Base-by-base conservation (phyloP, 2,113 vertebrate species). In the Epinephelus fuscoguttatus region DNA sequence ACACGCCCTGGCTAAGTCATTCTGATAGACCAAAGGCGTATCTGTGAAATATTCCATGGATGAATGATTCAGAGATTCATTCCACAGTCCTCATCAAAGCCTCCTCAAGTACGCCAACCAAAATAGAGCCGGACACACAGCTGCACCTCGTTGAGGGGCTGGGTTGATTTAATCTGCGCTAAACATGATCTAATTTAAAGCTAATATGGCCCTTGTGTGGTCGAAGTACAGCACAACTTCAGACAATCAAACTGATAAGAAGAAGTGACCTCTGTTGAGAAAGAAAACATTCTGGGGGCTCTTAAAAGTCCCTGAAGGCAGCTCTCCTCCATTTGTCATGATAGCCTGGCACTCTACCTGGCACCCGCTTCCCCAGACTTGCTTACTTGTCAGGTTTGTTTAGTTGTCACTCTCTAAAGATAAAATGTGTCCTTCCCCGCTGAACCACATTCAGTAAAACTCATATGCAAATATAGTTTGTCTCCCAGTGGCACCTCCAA, bases 131-230 rank as follows among this genome's bases (percentile, higher is more conserved):
- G 86, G 91, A 95, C 84, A 70, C 84, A 82, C 92, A 94, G 88
- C 90, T 91, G 91, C 79, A 88, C 69, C 87, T 93, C 40, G 71
- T 93, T 94, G 89, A 78, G 88, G 69, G 70, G 62, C 23, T 76
- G 69, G 89, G 81, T 68, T 92, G 92, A 94, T 92, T 89, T 88
- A 92, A 93, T 94, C 91, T 86, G 89, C 72, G 89, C 88, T 92
- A 92, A 94, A 93, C 89, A 93, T 92, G 85, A 94, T 91, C 86
- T 93, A 88, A 94, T 93, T 92, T 90, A 85, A 84, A 86, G 64
- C 80, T 94, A 91, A 93, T 92, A 83, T 80, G 90, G 87, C 83
- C 86, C 87, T 89, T 82, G 90, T 90, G 86, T 86, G 92, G 88
- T 86, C 79, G 11, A 81, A 33, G 50, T 77, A 71, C 59, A 30